These are phyloP conservation scores for Spodoptera littoralis DNA, from an alignment of 2,888 invertebrate genomes.

Conservation along the genomic window DNA sequence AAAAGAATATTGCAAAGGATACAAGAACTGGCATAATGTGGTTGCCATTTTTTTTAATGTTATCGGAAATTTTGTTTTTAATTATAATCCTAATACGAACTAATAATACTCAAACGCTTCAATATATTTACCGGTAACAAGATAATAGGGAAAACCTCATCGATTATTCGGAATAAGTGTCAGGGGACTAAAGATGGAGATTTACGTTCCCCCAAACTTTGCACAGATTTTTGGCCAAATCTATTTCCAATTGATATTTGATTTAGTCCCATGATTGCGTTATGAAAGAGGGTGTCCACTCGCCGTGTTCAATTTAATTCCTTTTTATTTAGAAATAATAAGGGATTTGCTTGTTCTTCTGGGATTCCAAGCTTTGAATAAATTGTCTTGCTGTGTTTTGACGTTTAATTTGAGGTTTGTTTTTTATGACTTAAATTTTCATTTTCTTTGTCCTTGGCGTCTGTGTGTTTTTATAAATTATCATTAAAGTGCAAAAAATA, in stretches of 20 bases:
- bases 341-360: slow-evolving; percentile 42
- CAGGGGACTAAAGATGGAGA: slow-evolving; percentile 60
- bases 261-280: slow-evolving; percentile 56
- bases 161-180: slow-evolving; percentile 55
- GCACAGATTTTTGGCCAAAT: slow-evolving; percentile 62
- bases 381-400: slow-evolving; percentile 17
- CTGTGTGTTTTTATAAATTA: too few species aligned
- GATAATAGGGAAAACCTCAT: slow-evolving; percentile 55
- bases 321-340: slow-evolving; percentile 46
- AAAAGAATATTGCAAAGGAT: too few species aligned
- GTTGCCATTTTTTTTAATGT: too few species aligned
- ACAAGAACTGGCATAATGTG: too few species aligned
- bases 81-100: slow-evolving; percentile 1
- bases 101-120: slow-evolving; percentile 25
- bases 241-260: slow-evolving; percentile 65
- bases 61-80: too few species aligned
- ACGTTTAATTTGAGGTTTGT: neutral
- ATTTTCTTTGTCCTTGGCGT: neutral
- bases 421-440: neutral
- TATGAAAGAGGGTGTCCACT: slow-evolving; percentile 55
- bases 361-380: slow-evolving; percentile 41
- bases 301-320: slow-evolving; percentile 54
- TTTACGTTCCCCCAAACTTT: slow-evolving; percentile 56
- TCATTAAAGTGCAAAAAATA: too few species aligned
- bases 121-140: slow-evolving; percentile 54